phyloP scores from a whole-genome alignment of 2,113 vertebrate genomes.

The Zingel zingel region DNA sequence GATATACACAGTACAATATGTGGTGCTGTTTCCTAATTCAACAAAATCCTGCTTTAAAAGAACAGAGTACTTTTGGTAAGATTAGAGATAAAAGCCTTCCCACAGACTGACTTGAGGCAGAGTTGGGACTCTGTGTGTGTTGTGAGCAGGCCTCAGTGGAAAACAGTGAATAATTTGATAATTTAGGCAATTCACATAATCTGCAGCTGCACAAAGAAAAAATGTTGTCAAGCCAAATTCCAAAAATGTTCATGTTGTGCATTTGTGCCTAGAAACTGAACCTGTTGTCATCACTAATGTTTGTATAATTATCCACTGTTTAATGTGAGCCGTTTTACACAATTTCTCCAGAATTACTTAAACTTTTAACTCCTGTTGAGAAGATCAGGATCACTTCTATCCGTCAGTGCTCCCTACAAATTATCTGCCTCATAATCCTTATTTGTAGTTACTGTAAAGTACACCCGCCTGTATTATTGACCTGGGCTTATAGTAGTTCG shows the following conservation, averaged over 20 bases:
- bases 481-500: neutral
- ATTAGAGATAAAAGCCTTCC: constrained; percentile 33
- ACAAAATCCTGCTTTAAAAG: constrained; percentile 4
- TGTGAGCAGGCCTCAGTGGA: neutral
- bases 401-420: neutral
- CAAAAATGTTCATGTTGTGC: constrained; percentile 15
- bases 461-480: neutral
- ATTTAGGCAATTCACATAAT: constrained; percentile 52
- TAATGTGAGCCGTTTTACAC: neutral
- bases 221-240: constrained; percentile 18
- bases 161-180: constrained; percentile 60
- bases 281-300: constrained; percentile 49
- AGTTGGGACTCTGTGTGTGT: constrained; percentile 3
- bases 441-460: neutral
- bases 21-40: constrained; percentile 38
- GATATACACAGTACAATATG: neutral
- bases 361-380: neutral
- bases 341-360: neutral
- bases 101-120: neutral
- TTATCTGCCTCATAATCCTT: neutral
- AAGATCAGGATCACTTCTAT: neutral
- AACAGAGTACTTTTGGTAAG: neutral
- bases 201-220: constrained; percentile 40
- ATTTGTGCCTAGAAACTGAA: constrained; percentile 41
- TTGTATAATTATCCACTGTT: neutral